Conservation (phyloP, 2,797 vertebrate genomes). For the Salarias fasciatus region DNA sequence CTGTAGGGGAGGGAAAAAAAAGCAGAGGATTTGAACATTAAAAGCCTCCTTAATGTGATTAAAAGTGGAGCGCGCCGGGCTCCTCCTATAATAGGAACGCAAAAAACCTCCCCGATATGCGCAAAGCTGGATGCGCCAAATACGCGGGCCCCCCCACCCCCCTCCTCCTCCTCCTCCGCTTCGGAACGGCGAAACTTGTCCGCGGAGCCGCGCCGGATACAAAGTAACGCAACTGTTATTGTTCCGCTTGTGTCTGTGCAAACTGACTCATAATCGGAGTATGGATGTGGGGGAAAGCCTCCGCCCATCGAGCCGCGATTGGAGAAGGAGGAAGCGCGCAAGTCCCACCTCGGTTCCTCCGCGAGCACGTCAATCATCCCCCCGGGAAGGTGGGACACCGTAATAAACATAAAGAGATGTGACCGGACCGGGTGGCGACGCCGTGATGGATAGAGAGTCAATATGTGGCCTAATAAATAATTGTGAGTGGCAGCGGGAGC, state of each 20-base stretch:
- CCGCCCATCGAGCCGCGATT: slow-evolving; percentile 79
- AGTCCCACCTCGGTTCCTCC: slow-evolving; percentile 81
- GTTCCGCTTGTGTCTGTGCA: slow-evolving; percentile 78
- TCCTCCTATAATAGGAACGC: no score
- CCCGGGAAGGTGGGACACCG: slow-evolving; percentile 76
- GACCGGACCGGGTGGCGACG: slow-evolving; percentile 78
- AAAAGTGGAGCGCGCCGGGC: slow-evolving; percentile 71
- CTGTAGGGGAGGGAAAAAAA: slow-evolving; percentile 59
- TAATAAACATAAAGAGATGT: slow-evolving; percentile 85
- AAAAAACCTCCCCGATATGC: slow-evolving; percentile 53
- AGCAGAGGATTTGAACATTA: slow-evolving; percentile 59
- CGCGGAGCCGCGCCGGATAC: slow-evolving; percentile 36
- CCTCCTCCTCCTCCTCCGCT: no score
- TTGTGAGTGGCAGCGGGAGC: slow-evolving; percentile 77
- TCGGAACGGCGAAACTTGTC: slow-evolving; percentile 60
- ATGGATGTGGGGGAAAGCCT: slow-evolving; percentile 72
- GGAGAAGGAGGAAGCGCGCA: slow-evolving; percentile 75
- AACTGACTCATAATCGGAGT: slow-evolving; percentile 81
- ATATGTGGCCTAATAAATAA: slow-evolving; percentile 85
- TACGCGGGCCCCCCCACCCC: slow-evolving; percentile 21
- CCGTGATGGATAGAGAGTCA: slow-evolving; percentile 83
- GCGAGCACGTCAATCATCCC: slow-evolving; percentile 79
- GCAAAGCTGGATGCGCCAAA: slow-evolving; percentile 57
- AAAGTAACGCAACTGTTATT: slow-evolving; percentile 75
- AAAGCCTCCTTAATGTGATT: slow-evolving; percentile 75